These are phyloP conservation scores for Melanostoma scalare DNA, from an alignment of 2,888 invertebrate species.

Conservation along the genomic window DNA sequence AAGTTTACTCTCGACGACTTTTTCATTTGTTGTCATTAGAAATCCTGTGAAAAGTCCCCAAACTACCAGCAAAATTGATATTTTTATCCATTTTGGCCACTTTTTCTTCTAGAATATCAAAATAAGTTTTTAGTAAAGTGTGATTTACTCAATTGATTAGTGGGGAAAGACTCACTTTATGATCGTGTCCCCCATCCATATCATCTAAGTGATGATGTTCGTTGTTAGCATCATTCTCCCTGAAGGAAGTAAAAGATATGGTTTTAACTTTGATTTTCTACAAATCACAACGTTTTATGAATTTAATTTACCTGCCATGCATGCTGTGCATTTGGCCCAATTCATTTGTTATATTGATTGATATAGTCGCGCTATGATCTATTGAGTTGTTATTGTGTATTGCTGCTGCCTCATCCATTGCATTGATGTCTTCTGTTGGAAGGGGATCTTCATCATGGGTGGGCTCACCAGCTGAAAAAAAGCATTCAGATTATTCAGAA, in stretches of 20 bases:
- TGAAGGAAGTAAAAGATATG: conserved; percentile 49
- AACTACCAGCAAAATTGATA: conserved; percentile 84
- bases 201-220: conserved; percentile 77
- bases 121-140: conserved; percentile 1
- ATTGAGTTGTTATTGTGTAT: conserved; percentile 72
- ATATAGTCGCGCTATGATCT: conserved; percentile 75
- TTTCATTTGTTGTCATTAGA: conserved; percentile 88
- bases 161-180: conserved; percentile 29
- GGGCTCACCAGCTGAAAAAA: conserved; percentile 61
- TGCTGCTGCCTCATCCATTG: conserved; percentile 72
- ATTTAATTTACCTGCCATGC: conserved; percentile 78
- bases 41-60: conserved; percentile 88
- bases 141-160: not conserved
- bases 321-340: conserved; percentile 79
- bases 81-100: conserved; percentile 81
- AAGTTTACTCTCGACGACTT: conserved; percentile 84
- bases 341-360: conserved; percentile 81
- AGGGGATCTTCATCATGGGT: conserved; percentile 79
- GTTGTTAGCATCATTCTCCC: conserved; percentile 79
- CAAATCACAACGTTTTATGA: conserved; percentile 30
- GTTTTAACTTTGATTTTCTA: not conserved
- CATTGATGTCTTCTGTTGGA: conserved; percentile 78
- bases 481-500: not conserved
- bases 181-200: conserved; percentile 73
- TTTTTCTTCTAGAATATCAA: conserved; percentile 75